A percentile compares a stretch with the other conserved stretches of the same genome.
Evolutionary conservation across 1,140 invertebrate genomes (phyloP).

Genomic region (Bombus haemorrhoidalis): DNA sequence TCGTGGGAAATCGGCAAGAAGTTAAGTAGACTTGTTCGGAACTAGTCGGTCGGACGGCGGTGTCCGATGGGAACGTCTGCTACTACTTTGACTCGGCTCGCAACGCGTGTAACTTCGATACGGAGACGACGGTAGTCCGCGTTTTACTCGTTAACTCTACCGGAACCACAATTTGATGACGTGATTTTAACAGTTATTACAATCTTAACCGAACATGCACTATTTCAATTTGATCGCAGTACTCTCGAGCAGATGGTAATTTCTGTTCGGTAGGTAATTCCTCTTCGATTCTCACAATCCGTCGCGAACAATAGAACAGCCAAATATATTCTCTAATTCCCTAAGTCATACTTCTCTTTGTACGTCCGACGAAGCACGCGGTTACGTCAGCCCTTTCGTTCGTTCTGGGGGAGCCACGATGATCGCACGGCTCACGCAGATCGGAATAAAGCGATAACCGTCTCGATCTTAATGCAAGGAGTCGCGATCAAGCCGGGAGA

Average conservation of each 20-base stretch:
- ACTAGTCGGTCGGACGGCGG: not conserved
- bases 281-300: not conserved
- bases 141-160: not conserved
- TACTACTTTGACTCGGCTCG: not conserved
- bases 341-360: not conserved
- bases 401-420: constrained; percentile 7
- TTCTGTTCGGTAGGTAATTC: not conserved
- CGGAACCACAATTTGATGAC: not conserved
- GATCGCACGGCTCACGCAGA: constrained; percentile 20
- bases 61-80: not conserved
- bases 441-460: constrained; percentile 55
- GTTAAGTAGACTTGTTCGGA: not conserved
- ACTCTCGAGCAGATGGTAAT: not conserved
- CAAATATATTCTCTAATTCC: constrained; percentile 11
- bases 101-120: no score
- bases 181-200: not conserved
- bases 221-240: not conserved
- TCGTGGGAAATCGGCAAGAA: constrained; percentile 10
- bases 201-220: not conserved
- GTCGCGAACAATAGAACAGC: not conserved
- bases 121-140: no score
- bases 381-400: constrained; percentile 1
- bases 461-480: constrained; percentile 42
- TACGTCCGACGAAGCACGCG: not conserved
- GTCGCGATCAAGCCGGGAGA: constrained; percentile 18